phyloP scores from a whole-genome alignment of 1,140 invertebrate genomes.

The Piezodorus guildinii region DNA sequence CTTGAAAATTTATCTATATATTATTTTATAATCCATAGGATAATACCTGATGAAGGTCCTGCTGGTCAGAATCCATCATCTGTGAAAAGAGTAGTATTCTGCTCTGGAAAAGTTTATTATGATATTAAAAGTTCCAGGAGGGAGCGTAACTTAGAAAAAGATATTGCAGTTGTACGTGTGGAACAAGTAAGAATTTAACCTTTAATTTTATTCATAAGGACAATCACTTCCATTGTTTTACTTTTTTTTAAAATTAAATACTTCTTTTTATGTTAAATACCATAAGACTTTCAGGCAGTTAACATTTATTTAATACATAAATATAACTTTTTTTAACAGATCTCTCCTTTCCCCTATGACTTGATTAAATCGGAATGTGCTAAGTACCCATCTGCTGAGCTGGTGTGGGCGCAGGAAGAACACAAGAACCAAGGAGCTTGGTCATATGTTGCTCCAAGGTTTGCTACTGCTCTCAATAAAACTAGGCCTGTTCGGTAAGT shows the following conservation, averaged over 20 bases:
- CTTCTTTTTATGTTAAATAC: background rate
- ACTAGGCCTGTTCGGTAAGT: conserved; percentile 53
- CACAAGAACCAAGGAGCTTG: conserved; percentile 98
- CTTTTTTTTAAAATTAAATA: background rate
- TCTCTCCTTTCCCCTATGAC: conserved; percentile 97
- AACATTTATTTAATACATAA: background rate
- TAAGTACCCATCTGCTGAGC: conserved; percentile 82
- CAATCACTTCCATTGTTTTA: no score
- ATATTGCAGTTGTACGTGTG: conserved; percentile 74
- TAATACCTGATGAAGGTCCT: conserved; percentile 69
- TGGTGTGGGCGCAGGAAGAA: conserved; percentile 94
- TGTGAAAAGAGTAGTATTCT: conserved; percentile 85
- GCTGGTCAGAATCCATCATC: conserved; percentile 52
- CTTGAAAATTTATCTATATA: no score
- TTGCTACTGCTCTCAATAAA: conserved; percentile 65
- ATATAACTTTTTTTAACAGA: conserved; percentile 41
- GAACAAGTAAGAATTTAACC: conserved; percentile 59
- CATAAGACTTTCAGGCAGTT: no score
- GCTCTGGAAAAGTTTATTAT: conserved; percentile 93
- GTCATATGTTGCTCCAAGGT: conserved; percentile 87
- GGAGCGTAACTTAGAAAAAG: conserved; percentile 60
- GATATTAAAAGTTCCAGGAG: conserved; percentile 79
- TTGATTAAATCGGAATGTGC: conserved; percentile 78
- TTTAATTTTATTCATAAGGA: background rate
- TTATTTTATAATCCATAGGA: conserved; percentile 35